These are phyloP conservation scores for Heloderma charlesbogerti DNA, from an alignment of 2,113 vertebrate species.

Conservation along the genomic window DNA sequence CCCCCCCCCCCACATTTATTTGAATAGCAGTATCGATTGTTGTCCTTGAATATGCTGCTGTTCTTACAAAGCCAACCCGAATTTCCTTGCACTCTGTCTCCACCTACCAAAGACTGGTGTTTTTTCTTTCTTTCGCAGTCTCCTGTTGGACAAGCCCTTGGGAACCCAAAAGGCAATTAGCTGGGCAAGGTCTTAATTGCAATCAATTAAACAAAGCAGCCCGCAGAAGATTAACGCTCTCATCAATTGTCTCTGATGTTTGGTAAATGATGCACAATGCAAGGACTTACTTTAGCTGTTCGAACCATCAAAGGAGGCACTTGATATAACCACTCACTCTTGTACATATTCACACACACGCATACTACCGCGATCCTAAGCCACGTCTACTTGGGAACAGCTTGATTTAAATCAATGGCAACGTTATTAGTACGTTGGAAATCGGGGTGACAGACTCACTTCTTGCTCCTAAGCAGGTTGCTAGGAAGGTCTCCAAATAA, in stretches of 20 bases:
- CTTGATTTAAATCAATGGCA: neutral
- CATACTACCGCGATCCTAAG: neutral
- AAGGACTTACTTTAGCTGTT: neutral
- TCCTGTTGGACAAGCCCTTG: conserved; percentile 34
- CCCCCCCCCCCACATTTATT: too few species aligned
- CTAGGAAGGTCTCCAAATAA: neutral
- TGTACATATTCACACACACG: neutral
- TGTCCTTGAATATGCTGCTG: neutral
- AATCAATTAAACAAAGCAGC: conserved; percentile 70
- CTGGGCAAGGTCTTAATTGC: conserved; percentile 55
- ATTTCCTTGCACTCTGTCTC: neutral
- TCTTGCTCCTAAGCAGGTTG: neutral
- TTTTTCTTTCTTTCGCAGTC: neutral
- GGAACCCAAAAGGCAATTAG: conserved; percentile 58
- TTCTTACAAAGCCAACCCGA: neutral
- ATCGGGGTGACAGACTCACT: neutral
- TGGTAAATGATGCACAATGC: neutral
- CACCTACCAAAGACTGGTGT: neutral
- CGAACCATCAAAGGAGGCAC: neutral
- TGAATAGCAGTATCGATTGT: neutral
- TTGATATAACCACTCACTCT: neutral
- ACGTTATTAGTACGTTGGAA: neutral
- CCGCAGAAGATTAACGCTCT: neutral
- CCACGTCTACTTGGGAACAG: neutral
- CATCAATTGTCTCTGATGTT: neutral